phyloP scores from a whole-genome alignment of 2,113 vertebrate genomes.

The Ariopsis seemanni region DNA sequence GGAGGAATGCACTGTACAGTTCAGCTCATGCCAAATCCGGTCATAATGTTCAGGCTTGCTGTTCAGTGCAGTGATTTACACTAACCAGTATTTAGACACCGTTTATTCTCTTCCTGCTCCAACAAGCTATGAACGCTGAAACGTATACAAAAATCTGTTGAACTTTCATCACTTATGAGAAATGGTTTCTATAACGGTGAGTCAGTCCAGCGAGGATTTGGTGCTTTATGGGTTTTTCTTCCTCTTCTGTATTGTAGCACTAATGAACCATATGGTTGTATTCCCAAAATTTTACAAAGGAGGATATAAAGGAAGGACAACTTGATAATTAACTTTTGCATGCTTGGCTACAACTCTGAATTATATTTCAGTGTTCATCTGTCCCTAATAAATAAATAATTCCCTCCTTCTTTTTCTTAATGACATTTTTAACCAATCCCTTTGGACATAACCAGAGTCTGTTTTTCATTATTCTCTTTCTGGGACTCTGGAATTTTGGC shows the following conservation, averaged over 20 bases:
- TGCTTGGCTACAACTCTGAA: background rate
- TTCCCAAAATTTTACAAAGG: background rate
- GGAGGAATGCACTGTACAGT: constrained; percentile 32
- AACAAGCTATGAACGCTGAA: background rate
- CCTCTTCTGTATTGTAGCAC: background rate
- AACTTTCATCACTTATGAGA: background rate
- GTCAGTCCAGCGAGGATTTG: background rate
- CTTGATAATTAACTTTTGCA: background rate
- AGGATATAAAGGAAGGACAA: background rate
- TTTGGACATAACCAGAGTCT: background rate
- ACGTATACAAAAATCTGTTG: background rate
- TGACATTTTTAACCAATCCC: background rate
- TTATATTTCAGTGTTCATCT: background rate
- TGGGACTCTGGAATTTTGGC: background rate
- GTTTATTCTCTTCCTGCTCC: background rate
- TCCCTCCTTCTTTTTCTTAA: background rate
- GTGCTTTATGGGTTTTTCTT: background rate
- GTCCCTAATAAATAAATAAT: background rate
- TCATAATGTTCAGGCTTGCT: constrained; percentile 20
- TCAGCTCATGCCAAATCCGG: constrained; percentile 35
- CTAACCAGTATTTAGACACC: background rate
- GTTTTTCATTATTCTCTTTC: background rate
- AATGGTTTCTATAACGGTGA: background rate
- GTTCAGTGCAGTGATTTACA: constrained; percentile 4
- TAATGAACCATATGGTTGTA: background rate